Evolutionary conservation across 2,113 vertebrate species (phyloP).

Genomic region (Zosterops hypoxanthus): DNA sequence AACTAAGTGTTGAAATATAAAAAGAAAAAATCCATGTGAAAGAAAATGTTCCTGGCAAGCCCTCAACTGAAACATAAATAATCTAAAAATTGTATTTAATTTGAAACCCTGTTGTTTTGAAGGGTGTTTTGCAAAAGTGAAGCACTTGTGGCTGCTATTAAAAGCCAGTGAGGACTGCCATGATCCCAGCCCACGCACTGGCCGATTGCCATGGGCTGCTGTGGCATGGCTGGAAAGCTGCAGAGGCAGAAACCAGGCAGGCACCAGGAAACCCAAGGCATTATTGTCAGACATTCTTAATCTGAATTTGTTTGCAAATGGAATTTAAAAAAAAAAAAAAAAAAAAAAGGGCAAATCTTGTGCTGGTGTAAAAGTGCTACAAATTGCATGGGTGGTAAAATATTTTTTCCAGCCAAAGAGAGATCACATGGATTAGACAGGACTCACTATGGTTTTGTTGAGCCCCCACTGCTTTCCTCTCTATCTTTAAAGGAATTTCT

Average conservation of each 20-base stretch:
- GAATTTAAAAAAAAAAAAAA: not conserved
- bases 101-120: not conserved
- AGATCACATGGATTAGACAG: not conserved
- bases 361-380: not conserved
- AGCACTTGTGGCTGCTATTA: slow-evolving; percentile 25
- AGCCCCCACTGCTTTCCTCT: not conserved
- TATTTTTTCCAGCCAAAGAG: not conserved
- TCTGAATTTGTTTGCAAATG: not conserved
- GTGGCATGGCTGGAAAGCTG: not conserved
- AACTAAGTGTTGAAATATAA: not conserved
- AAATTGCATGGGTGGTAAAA: not conserved
- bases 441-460: not conserved
- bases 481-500: not conserved
- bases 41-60: not conserved
- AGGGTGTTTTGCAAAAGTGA: slow-evolving; percentile 19
- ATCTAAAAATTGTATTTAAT: not conserved
- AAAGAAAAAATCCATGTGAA: slow-evolving; percentile 13
- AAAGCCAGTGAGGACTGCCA: slow-evolving; percentile 16
- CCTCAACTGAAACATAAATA: not conserved
- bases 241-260: not conserved
- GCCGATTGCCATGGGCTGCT: not conserved
- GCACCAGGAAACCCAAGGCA: not conserved
- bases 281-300: not conserved
- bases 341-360: not conserved
- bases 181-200: not conserved